Evolutionary conservation across 2,888 invertebrate genomes (phyloP).

Genomic region (Eretmocerus hayati): DNA sequence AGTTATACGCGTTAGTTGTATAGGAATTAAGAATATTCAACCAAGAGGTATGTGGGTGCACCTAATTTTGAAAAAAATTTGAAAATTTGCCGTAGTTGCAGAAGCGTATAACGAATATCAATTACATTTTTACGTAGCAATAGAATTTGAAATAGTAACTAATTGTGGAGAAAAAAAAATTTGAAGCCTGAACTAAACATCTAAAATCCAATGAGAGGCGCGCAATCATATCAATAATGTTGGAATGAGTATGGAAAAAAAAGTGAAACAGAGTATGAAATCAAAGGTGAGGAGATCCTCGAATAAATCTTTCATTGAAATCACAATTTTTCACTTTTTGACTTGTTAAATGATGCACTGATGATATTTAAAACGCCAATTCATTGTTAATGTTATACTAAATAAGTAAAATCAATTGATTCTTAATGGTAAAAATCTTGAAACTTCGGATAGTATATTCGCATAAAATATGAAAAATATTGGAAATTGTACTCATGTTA

Average conservation of each 20-base stretch:
- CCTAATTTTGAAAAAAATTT: conserved; percentile 3
- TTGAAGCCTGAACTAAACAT: no score
- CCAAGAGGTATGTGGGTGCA: conserved; percentile 5
- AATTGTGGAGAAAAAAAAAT: no score
- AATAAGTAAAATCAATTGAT: not conserved
- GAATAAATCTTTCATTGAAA: conserved; percentile 6
- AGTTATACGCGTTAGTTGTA: not conserved
- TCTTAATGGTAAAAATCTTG: conserved; percentile 6
- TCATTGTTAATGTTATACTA: conserved; percentile 17
- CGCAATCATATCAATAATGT: no score
- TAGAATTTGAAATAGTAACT: conserved; percentile 10
- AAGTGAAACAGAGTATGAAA: not conserved
- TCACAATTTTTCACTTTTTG: conserved; percentile 21
- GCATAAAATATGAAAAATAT: not conserved
- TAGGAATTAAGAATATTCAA: conserved; percentile 8
- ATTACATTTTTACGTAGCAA: conserved; percentile 21
- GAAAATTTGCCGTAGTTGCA: conserved; percentile 9
- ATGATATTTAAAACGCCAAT: conserved; percentile 8
- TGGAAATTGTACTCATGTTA: conserved; percentile 6
- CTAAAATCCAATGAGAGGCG: no score
- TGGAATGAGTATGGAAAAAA: no score
- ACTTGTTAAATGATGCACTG: conserved; percentile 19
- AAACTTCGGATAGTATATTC: conserved; percentile 5
- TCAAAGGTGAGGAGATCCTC: not conserved
- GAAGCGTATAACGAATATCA: conserved; percentile 14